Evolutionary conservation across 2,888 invertebrate genomes (phyloP), one percentile per base, ranked within the genome.

Genomic region (Fragum sueziense): DNA sequence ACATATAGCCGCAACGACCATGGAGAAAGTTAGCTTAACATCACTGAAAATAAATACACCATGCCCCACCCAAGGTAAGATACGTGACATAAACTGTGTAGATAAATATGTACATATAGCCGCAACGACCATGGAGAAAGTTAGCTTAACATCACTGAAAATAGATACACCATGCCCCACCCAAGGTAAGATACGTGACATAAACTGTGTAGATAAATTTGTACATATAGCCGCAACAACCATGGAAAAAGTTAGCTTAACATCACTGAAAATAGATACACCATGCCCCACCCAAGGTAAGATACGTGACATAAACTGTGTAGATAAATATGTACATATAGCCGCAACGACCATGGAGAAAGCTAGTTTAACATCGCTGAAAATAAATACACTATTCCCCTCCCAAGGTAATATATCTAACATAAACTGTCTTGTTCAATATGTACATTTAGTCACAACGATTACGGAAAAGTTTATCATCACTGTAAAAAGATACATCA

Each of bases 21-120:
- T 88, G 20, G 90, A 90, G 74, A 82, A 87, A 76, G 90, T 89
- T 79, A 90, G 89, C 74, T 82, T 90, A 69, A 88, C 89, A 14
- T 90, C 90, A 11, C 84, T 90, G 70, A 78, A 70, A 54, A 52
- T 52, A 52, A 22, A 31, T n/a, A 69, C 51, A 37, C 69, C 11
- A n/a, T 22, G 1, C 33, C 31, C 22, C 4, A 17, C n/a, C 25
- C 20, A 6, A 54, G 54, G 54, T 54, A 54, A 54, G 22, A 22
- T 22, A 2, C 9, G 47, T 20, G 17, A 17, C 2, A 20, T 47
- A 20, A 6, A 20, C 47, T 47, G 9, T 41, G 11, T 17, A 2
- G 20, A 47, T 47, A 47, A 20, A 6, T 1, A 20, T 20, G 20
- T 9, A 47, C n/a, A 20, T 47, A 2, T 2, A 17, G 6, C 2